Conservation (phyloP, 1,140 invertebrate species). For the Stegodyphus mimosarum region DNA sequence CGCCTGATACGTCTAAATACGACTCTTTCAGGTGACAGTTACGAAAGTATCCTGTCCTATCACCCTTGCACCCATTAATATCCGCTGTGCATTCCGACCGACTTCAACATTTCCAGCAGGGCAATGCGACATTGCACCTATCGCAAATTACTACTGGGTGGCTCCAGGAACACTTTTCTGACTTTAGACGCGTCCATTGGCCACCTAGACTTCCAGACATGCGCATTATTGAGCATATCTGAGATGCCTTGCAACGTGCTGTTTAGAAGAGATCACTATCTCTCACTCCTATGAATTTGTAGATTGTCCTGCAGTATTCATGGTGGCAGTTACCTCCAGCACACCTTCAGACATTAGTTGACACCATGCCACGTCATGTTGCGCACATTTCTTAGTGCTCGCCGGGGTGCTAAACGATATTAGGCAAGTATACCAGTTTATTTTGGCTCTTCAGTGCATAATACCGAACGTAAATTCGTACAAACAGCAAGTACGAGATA, state of each 20-base stretch:
- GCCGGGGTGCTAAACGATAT: neutral
- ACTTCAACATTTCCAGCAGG: neutral
- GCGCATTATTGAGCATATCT: neutral
- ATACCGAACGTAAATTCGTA: neutral
- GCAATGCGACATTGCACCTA: neutral
- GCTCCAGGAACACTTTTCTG: neutral
- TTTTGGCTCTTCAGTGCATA: constrained; percentile 4
- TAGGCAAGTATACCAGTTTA: constrained; percentile 1
- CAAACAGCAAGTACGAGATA: too few relatives aligned
- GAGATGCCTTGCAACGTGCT: constrained; percentile 2
- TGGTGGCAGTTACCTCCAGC: neutral
- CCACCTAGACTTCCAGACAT: neutral
- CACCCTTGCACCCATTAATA: neutral
- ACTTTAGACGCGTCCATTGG: too few relatives aligned
- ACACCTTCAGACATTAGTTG: neutral
- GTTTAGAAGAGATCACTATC: neutral
- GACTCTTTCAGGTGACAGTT: neutral
- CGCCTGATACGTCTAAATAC: neutral
- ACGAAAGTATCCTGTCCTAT: neutral
- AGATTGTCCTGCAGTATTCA: neutral
- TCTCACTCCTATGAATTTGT: neutral
- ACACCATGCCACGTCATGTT: neutral
- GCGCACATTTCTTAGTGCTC: neutral
- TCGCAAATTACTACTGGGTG: neutral
- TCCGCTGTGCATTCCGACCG: neutral